phyloP scores from a whole-genome alignment of 2,888 invertebrate genomes.

The Pachycephus smyrnensis region DNA sequence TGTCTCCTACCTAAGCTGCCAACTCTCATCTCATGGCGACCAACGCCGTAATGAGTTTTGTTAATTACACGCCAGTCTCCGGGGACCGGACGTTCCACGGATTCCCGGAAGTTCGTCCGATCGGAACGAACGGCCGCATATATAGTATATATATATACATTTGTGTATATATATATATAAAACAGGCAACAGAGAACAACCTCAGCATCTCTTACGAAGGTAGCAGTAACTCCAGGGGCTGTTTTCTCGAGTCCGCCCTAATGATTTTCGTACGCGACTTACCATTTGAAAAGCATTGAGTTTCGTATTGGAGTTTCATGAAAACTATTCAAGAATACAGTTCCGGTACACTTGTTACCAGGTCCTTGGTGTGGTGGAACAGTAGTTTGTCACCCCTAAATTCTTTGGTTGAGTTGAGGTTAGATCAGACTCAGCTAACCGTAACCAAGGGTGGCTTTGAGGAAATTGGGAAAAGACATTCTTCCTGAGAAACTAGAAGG shows the following conservation, averaged over 20 bases:
- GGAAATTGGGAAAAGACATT: background rate
- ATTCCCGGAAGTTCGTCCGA: constrained; percentile 12
- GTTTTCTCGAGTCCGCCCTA: no score
- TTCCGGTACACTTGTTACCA: background rate
- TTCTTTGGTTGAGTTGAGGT: background rate
- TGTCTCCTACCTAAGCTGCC: background rate
- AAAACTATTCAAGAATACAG: no score
- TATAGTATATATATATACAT: background rate
- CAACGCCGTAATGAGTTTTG: constrained; percentile 50
- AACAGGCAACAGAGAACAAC: background rate
- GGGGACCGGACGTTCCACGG: constrained; percentile 14
- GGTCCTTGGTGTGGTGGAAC: background rate
- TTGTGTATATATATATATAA: constrained; percentile 9
- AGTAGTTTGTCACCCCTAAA: background rate
- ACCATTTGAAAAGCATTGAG: no score
- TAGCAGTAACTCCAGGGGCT: background rate
- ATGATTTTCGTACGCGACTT: no score
- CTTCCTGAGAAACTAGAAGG: background rate
- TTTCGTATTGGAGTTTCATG: no score
- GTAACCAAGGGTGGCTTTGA: background rate
- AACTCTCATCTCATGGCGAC: background rate
- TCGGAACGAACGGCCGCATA: constrained; percentile 4
- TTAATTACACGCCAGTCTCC: constrained; percentile 45
- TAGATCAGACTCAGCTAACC: background rate
- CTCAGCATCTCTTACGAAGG: background rate